A percentile compares a stretch with the other conserved stretches of the same genome.
Conservation (phyloP, 2,113 vertebrate genomes). For the Onychorhynchus coronatus region DNA sequence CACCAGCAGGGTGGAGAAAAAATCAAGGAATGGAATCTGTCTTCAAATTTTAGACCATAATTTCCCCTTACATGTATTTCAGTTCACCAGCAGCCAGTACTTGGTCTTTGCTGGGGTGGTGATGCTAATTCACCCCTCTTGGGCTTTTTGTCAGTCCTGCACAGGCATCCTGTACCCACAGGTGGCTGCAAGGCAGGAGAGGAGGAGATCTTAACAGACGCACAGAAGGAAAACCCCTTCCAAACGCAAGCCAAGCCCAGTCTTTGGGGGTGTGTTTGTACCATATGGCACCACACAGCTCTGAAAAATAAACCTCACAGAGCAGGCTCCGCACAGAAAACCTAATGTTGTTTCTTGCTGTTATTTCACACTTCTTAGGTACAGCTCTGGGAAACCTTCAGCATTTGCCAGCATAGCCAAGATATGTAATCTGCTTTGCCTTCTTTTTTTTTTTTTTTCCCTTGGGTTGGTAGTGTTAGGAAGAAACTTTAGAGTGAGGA, state of each 20-base stretch:
- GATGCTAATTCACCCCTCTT: accelerated
- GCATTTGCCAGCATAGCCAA: background rate
- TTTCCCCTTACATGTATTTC: background rate
- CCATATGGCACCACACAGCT: background rate
- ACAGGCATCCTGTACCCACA: background rate
- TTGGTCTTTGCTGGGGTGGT: background rate
- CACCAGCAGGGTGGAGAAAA: background rate
- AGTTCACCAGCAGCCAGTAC: background rate
- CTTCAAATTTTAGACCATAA: background rate
- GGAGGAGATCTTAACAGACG: background rate
- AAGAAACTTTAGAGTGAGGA: background rate
- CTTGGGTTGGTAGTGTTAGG: background rate
- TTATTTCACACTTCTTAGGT: background rate
- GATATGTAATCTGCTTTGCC: background rate
- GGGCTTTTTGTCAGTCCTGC: background rate
- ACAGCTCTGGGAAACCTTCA: background rate
- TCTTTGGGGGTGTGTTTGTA: background rate
- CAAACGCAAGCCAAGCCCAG: background rate
- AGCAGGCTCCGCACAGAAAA: background rate
- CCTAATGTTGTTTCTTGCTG: background rate
- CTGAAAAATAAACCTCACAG: background rate
- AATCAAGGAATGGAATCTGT: background rate
- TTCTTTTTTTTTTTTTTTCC: background rate
- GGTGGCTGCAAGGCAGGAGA: background rate
- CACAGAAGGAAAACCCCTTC: background rate